These are phyloP conservation scores for Aricia agestis DNA, from an alignment of 1,140 invertebrate species.

Conservation along the genomic window DNA sequence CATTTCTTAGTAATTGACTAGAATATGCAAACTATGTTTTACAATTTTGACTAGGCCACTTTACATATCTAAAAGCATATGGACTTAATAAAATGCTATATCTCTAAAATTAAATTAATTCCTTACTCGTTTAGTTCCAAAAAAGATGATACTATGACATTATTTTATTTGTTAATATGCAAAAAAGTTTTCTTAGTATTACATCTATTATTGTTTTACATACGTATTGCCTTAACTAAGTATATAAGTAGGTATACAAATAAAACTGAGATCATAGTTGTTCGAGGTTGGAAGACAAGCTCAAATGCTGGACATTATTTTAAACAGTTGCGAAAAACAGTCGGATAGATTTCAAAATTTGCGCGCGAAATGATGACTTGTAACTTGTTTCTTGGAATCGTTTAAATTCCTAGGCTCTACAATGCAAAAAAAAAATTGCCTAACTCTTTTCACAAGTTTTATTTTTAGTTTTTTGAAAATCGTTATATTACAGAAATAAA, in stretches of 20 bases:
- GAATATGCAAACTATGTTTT: slow-evolving; percentile 45
- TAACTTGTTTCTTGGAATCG: no score
- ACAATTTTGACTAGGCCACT: slow-evolving; percentile 47
- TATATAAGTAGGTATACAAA: background rate
- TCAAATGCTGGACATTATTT: slow-evolving; percentile 1
- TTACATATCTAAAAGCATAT: slow-evolving; percentile 8
- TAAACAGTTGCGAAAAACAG: background rate
- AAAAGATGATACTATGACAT: background rate
- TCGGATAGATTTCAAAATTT: no score
- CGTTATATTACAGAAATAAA: background rate
- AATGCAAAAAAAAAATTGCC: no score
- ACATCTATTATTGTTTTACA: slow-evolving; percentile 5
- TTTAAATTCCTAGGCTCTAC: no score
- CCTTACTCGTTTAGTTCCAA: no score
- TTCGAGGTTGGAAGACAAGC: slow-evolving; percentile 7
- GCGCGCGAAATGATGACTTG: no score
- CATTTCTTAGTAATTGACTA: slow-evolving; percentile 61
- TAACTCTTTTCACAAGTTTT: no score
- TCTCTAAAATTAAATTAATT: background rate
- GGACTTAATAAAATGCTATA: slow-evolving; percentile 18
- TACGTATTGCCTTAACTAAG: slow-evolving; percentile 9
- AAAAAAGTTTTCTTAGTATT: background rate
- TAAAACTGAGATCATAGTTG: background rate
- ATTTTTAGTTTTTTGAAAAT: no score
- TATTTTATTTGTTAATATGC: slow-evolving; percentile 7